Conservation (phyloP, 2,888 invertebrate species). For the Epinotia brunnichana region DNA sequence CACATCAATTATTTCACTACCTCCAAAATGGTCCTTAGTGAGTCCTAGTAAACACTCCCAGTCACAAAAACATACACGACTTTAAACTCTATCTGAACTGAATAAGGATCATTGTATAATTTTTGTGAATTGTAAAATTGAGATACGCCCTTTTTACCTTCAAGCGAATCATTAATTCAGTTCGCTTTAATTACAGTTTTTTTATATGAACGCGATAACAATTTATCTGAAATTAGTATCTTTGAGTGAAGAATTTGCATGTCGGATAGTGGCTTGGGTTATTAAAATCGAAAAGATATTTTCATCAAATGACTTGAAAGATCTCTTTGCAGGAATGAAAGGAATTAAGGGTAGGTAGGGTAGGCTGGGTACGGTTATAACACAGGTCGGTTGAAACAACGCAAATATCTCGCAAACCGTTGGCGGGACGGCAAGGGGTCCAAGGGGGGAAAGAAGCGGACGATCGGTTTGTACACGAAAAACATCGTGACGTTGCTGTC, state of each 20-base stretch:
- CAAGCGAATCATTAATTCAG: constrained; percentile 33
- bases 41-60: neutral
- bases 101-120: neutral
- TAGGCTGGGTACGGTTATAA: too few species aligned
- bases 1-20: constrained; percentile 37
- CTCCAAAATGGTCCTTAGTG: constrained; percentile 19
- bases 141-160: constrained; percentile 20
- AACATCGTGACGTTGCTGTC: too few species aligned
- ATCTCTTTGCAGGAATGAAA: neutral
- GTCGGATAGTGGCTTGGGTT: constrained; percentile 24
- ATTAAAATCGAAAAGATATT: constrained; percentile 35
- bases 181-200: constrained; percentile 41
- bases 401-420: too few species aligned
- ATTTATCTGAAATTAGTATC: constrained; percentile 43
- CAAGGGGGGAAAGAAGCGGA: too few species aligned
- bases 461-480: too few species aligned
- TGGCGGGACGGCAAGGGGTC: too few species aligned
- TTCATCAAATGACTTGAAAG: constrained; percentile 22
- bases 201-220: constrained; percentile 41
- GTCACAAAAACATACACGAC: neutral
- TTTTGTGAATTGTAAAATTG: neutral
- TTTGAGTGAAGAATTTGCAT: constrained; percentile 42
- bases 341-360: neutral
- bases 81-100: constrained; percentile 12
- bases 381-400: too few species aligned